Base-by-base conservation (phyloP, 2,888 invertebrate genomes). In the Cryptocheilus praepositus region DNA sequence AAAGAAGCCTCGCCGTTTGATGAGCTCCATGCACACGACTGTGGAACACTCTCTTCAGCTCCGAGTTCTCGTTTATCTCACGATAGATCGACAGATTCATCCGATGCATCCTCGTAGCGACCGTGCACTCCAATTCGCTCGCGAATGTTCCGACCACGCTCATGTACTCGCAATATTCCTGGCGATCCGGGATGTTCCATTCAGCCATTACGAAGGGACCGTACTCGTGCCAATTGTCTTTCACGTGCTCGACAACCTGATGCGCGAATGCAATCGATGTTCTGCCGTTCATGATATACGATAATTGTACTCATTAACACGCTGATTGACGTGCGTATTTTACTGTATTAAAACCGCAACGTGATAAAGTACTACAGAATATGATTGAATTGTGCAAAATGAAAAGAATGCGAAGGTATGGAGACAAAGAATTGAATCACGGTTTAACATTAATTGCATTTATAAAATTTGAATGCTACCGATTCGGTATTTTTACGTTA, bases 51-150 rank as follows among this genome's bases (percentile, higher is more conserved):
- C 82, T 65, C 45, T 84, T 74, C 1, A 87, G 70, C 45, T 83
- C 74, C n/a, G 73, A 71, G 0, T 62, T 58, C 0, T 70, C 72
- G 19, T 69, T 64, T 54, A 82, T 75, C 43, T 84, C 74, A 0
- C 86, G 81, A 72, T 86, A 86, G 25, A 86, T 86, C 19, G 85
- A 83, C 0, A 86, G 76, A 76, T 85, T 86, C 79, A 85, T 80
- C 19, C 70, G 72, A 64, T 87, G 74, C 3, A 86, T 68, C 61
- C 81, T 85, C 0, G 87, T 82, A 2, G 85, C 87, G 4, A 86
- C 83, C 0, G 78, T 80, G 62, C 86, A 86, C 45, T 86, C 86
- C 25, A 86, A 74, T 52, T 86, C 86, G 53, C 84, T 84, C 15
- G 86, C 86, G 59, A 83, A 86, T 2, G 84, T 83, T 0, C 86